These are phyloP conservation scores for Dunckerocampus dactyliophorus DNA, from an alignment of 2,113 vertebrate species.

Conservation along the genomic window DNA sequence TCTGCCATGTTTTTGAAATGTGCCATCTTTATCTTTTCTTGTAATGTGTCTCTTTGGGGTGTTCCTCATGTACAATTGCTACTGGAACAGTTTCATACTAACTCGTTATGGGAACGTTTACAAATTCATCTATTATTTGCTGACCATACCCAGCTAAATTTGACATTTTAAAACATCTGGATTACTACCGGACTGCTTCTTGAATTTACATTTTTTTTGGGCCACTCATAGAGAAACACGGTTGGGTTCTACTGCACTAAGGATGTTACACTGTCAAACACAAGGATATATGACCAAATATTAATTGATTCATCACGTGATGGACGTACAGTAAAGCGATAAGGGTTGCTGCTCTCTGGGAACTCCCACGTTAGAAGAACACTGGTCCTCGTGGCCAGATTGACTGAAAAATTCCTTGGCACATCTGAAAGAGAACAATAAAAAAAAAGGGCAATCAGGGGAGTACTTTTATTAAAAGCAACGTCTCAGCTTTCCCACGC, in stretches of 20 bases:
- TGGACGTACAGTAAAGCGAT: conserved; percentile 85
- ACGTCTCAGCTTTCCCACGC: conserved; percentile 3
- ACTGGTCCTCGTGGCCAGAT: conserved; percentile 92
- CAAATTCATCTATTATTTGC: no score
- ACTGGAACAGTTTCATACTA: no score
- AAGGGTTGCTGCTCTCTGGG: conserved; percentile 85
- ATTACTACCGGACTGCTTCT: no score
- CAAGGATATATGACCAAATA: background rate
- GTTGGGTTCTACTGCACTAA: background rate
- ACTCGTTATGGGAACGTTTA: background rate
- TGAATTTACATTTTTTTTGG: no score
- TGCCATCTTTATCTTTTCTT: background rate
- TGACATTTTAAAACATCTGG: no score
- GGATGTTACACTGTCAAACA: background rate
- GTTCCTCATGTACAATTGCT: background rate
- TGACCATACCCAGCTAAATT: no score
- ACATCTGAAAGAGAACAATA: conserved; percentile 77
- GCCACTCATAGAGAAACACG: background rate
- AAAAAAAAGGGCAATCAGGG: conserved; percentile 18
- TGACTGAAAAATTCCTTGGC: conserved; percentile 96
- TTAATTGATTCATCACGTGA: background rate
- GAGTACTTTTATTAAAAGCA: conserved; percentile 13
- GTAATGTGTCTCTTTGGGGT: background rate
- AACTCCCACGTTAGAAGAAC: conserved; percentile 97
- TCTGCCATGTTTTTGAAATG: no score